Percentiles rank a stretch among this genome's conserved stretches.
Evolutionary conservation across 2,888 invertebrate genomes (phyloP).

Genomic region (Acanthopleura granulata): DNA sequence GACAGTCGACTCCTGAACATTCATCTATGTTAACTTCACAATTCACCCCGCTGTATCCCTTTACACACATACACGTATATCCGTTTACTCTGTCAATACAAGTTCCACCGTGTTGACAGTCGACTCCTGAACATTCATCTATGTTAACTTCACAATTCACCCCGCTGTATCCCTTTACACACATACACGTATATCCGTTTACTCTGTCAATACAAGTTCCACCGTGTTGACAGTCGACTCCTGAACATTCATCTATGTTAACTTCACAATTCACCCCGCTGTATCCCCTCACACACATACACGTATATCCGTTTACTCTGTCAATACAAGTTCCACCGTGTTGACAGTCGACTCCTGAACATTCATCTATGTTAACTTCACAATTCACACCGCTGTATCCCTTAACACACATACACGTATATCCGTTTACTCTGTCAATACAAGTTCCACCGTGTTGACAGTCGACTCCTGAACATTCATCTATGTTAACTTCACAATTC

Average conservation of each 20-base stretch:
- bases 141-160: neutral
- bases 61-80: neutral
- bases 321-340: conserved; percentile 8
- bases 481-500: neutral
- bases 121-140: neutral
- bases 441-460: conserved; percentile 3
- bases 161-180: neutral
- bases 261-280: neutral
- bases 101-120: neutral
- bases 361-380: neutral
- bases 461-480: neutral
- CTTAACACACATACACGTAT: neutral
- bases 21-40: conserved; percentile 2
- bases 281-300: neutral
- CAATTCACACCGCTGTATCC: neutral
- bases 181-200: neutral
- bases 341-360: neutral
- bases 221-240: neutral
- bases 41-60: neutral
- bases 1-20: neutral
- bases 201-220: neutral
- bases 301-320: neutral
- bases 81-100: conserved; percentile 29
- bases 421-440: neutral
- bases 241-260: neutral